Evolutionary conservation across 2,888 invertebrate species (phyloP).

Genomic region (Balanococcus diminutus): DNA sequence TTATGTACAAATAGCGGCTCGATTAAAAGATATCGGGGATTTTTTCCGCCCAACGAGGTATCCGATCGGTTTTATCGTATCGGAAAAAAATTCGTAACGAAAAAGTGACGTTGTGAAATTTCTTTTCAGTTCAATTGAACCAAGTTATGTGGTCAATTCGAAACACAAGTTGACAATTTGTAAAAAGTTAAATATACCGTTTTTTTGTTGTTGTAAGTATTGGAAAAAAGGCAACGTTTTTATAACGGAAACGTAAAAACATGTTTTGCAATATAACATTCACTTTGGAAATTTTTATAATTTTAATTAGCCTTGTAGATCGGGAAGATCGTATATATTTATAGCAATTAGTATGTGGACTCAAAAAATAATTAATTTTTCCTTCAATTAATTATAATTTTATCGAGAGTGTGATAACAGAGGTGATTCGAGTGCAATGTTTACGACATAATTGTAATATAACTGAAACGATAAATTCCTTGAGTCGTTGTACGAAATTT

Average conservation of each 20-base stretch:
- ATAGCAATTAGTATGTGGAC: background rate
- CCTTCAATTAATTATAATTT: background rate
- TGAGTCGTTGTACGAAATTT: too few relatives aligned
- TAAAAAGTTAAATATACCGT: background rate
- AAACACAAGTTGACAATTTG: background rate
- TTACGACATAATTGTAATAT: too few relatives aligned
- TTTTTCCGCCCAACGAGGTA: background rate
- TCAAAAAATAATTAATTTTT: background rate
- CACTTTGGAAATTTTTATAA: background rate
- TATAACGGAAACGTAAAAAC: background rate
- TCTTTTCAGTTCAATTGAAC: background rate
- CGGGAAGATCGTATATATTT: background rate
- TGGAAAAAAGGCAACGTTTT: too few relatives aligned
- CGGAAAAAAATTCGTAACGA: too few relatives aligned
- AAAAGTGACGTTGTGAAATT: too few relatives aligned
- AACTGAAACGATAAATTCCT: too few relatives aligned
- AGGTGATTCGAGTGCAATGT: background rate
- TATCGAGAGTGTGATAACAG: background rate
- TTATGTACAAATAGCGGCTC: constrained; percentile 6
- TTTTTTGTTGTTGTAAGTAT: background rate
- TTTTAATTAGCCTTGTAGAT: background rate
- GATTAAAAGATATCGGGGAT: background rate
- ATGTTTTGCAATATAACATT: background rate
- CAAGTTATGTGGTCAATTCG: background rate
- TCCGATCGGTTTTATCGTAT: too few relatives aligned